These are phyloP conservation scores for Eulithis prunata DNA, from an alignment of 2,888 invertebrate genomes.

Conservation along the genomic window DNA sequence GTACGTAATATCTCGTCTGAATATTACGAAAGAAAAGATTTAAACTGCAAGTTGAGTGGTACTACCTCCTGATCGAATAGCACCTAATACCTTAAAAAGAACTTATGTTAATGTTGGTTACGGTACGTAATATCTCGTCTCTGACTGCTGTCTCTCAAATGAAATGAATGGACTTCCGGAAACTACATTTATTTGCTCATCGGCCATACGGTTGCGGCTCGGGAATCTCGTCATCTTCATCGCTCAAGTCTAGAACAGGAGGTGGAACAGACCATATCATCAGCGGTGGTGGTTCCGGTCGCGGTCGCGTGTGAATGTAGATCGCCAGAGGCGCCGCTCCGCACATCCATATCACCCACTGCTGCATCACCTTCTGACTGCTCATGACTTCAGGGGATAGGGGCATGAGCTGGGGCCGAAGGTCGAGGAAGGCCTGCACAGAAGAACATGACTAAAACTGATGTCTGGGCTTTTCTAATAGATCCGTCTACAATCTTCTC, in stretches of 20 bases:
- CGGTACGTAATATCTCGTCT: background rate
- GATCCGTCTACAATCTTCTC: background rate
- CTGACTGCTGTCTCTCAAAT: background rate
- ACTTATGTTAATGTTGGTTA: background rate
- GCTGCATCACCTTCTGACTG: conserved; percentile 62
- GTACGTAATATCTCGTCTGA: background rate
- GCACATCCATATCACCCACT: conserved; percentile 71
- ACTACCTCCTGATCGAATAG: too few relatives aligned
- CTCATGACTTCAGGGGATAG: conserved; percentile 50
- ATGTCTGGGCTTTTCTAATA: background rate
- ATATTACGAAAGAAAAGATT: too few relatives aligned
- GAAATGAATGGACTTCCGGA: background rate
- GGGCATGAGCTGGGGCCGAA: conserved; percentile 35
- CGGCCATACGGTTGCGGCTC: conserved; percentile 17
- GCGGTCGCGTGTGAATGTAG: conserved; percentile 66
- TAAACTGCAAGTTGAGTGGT: background rate
- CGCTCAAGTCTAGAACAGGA: conserved; percentile 1
- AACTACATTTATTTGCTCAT: conserved; percentile 15
- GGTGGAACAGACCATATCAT: conserved; percentile 71
- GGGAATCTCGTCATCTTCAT: conserved; percentile 26
- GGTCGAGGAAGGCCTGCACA: conserved; percentile 23
- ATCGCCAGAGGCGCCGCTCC: conserved; percentile 61
- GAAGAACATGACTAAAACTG: background rate
- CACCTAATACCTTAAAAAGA: too few relatives aligned
- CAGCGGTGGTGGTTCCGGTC: conserved; percentile 61